Base-by-base conservation (phyloP, 1,140 invertebrate species). In the Hyphantria cunea region DNA sequence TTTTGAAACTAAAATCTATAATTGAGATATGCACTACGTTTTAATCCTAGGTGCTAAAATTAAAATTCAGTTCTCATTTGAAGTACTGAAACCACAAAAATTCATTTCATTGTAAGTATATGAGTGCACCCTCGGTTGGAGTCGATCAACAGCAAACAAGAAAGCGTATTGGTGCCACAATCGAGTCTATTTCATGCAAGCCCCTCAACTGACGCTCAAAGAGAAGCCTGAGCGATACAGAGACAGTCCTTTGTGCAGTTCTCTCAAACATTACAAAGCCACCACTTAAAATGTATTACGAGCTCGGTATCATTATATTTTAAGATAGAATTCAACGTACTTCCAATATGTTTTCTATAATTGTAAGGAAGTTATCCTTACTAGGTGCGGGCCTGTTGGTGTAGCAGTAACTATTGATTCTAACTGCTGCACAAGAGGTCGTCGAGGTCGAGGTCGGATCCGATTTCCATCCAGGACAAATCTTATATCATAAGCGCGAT, bases 81-180 rank as follows among this genome's bases (percentile, higher is more conserved):
- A 34, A 41, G 8, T 39, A 34, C 0, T 44, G 62, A 65, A 64
- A 62, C 59, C 69, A 60, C 69, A 60, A 77, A 80, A 79, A 78
- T 76, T 67, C 70, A 68, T 79, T 78, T 50, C 37, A 45, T 66
- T 37, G 11, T 44, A 44, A 9, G 41, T 44, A 44, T n/a, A 54
- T 62, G 63, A 54, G 66, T 15, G 25, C 72, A 59, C 73, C 76
- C 72, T 64, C 61, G 63, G 44, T 62, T 53, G 56, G 61, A 83
- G 65, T 82, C 80, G 79, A 84, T 86, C 80, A 78, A 65, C 70
- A 62, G 67, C 80, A 83, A 85, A 82, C 76, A 84, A 83, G 76
- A 78, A 80, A 80, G 76, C 70, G 77, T 82, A 84, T 83, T 72
- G 72, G 59, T 74, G 58, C 60, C 68, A 79, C 76, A 79, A 81